Percentiles rank a stretch among this genome's conserved stretches.
phyloP scores from a whole-genome alignment of 2,888 invertebrate species.

The Anodontia alba region DNA sequence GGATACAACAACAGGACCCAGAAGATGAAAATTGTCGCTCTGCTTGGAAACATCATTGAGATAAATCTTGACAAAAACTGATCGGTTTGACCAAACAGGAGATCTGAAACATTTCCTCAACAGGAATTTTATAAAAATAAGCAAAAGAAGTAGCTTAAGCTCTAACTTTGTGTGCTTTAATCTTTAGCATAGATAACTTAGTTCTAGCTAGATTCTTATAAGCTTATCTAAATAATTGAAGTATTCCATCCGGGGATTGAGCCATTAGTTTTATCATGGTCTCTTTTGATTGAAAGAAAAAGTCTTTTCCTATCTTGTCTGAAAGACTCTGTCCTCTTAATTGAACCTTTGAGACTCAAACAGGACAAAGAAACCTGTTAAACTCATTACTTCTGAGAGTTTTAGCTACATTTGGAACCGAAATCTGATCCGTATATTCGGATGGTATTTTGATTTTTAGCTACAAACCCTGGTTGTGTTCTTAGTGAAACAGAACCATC shows the following conservation, averaged over 20 bases:
- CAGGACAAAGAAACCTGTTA: constrained; percentile 3
- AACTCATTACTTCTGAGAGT: neutral
- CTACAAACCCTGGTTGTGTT: neutral
- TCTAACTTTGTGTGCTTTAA: neutral
- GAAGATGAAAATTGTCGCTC: too few species aligned
- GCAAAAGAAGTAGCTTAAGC: neutral
- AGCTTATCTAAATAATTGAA: neutral
- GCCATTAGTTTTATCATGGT: too few species aligned
- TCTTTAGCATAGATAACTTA: neutral
- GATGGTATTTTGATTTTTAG: constrained; percentile 6
- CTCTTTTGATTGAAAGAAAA: neutral
- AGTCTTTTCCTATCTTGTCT: neutral
- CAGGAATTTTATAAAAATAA: neutral
- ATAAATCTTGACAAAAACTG: too few species aligned
- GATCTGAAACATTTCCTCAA: too few species aligned
- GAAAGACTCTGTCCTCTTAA: neutral
- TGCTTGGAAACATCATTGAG: too few species aligned
- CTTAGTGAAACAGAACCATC: neutral
- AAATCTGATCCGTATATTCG: neutral
- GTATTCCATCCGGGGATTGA: neutral
- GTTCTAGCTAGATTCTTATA: neutral
- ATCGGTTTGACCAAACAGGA: too few species aligned
- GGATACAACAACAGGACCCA: too few species aligned
- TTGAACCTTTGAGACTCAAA: neutral
- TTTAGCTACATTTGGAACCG: constrained; percentile 1